Evolutionary conservation across 2,797 vertebrate genomes (phyloP), one percentile per base, ranked within the genome.

Genomic region (Lutjanus argentimaculatus): DNA sequence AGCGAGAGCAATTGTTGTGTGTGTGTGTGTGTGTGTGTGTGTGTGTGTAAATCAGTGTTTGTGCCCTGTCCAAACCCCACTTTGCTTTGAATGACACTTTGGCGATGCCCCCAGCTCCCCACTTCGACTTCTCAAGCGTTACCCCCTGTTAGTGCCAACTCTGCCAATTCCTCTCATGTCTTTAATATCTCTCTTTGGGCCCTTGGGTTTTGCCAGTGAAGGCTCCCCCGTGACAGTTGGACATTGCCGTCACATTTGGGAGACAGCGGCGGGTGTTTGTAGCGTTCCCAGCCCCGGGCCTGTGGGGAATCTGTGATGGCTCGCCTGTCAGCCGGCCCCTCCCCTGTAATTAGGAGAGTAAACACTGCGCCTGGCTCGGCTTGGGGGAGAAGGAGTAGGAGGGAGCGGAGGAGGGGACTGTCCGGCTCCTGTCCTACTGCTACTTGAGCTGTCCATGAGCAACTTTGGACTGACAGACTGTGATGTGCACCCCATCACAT

Each of bases 301-400:
- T 89, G 92, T 90, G 85, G 92, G 93, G 92, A 91, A 87, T 89
- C 91, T 92, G 93, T 93, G 93, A 94, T 91, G 93, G 93, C 93
- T 94, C 92, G 94, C 92, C 93, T 95, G 95, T 95, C 95, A 95
- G 94, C 93, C 94, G 91, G 96, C 96, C 97, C 97, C 97, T 97
- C 98, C 98, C 97, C 97, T 95, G 96, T 97, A 99, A 99, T 99
- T 99, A 99, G 97, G 96, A 98, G 97, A 98, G 97, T 98, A 97
- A 98, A 98, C 97, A 99, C 89, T 95, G 92, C 66, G 92, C 89
- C 89, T 90, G 89, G 92, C 93, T 88, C 79, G 16, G 89, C 84
- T 85, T 84, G 89, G 80, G 88, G 79, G 84, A 69, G 67, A 94
- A 69, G 67, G 94, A 96, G 95, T 93, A 91, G 91, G 87, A 88